A percentile compares a stretch with the other conserved stretches of the same genome.
Evolutionary conservation across 1,140 invertebrate genomes (phyloP).

Genomic region (Odontomachus brunneus): DNA sequence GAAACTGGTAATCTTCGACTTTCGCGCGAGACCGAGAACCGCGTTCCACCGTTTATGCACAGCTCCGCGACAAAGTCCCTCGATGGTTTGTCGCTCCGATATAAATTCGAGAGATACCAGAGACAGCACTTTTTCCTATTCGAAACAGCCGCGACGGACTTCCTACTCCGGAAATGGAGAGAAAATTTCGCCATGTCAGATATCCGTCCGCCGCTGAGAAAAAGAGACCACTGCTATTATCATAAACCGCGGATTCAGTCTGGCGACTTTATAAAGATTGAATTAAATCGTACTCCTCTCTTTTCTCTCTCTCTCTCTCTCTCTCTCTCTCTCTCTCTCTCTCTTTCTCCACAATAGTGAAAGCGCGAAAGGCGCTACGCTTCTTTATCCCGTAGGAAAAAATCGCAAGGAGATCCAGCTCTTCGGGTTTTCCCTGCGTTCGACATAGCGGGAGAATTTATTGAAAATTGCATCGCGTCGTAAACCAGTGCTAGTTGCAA

Average conservation of each 20-base stretch:
- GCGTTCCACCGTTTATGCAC: neutral
- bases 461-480: slow-evolving; percentile 57
- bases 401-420: slow-evolving; percentile 10
- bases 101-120: slow-evolving; percentile 11
- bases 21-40: neutral
- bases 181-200: slow-evolving; percentile 57
- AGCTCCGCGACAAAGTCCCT: neutral
- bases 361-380: neutral
- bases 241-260: slow-evolving; percentile 64
- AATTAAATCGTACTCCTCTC: slow-evolving; percentile 65
- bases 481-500: slow-evolving; percentile 60
- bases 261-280: slow-evolving; percentile 68
- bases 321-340: too few relatives aligned
- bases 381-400: neutral
- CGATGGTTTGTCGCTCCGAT: neutral
- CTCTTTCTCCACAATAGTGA: neutral
- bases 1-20: too few relatives aligned
- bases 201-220: slow-evolving; percentile 1
- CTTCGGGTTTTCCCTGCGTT: neutral
- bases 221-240: slow-evolving; percentile 47
- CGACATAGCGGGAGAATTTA: slow-evolving; percentile 14
- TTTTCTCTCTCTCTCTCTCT: too few relatives aligned
- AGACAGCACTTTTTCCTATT: slow-evolving; percentile 5
- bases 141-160: neutral
- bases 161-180: neutral